Percentiles rank a stretch among this genome's conserved stretches.
Evolutionary conservation across 1,140 invertebrate genomes (phyloP).

Genomic region (Brachionus paranguensis): DNA sequence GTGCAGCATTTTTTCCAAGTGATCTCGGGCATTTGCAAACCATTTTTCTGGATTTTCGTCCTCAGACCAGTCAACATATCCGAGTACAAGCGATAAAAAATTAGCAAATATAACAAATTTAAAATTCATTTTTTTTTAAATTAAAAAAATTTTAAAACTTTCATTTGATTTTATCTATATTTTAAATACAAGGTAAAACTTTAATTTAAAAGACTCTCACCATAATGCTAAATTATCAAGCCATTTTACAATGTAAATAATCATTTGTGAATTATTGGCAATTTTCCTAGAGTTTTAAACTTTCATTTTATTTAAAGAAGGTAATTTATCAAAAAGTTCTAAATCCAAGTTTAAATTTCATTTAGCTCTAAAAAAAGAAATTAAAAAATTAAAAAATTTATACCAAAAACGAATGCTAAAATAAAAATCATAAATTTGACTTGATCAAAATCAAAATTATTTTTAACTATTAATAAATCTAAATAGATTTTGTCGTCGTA

Average conservation of each 20-base stretch:
- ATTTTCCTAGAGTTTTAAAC: neutral
- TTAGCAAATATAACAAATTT: neutral
- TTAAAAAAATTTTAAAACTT: neutral
- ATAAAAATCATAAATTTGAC: neutral
- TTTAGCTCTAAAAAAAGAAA: neutral
- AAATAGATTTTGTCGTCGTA: neutral
- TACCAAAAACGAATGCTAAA: neutral
- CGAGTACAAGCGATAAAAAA: neutral
- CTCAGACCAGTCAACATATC: neutral
- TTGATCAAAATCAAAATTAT: neutral
- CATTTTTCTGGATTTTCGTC: neutral
- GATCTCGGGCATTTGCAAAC: neutral
- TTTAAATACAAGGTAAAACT: neutral
- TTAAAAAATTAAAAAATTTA: neutral
- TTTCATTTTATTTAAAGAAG: neutral
- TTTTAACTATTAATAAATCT: neutral
- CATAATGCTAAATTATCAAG: neutral
- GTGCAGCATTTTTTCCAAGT: neutral
- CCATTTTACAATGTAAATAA: neutral
- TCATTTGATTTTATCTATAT: neutral
- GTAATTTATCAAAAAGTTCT: neutral
- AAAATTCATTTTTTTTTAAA: neutral
- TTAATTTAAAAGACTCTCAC: neutral
- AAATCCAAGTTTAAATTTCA: neutral
- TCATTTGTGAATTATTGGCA: neutral